Base-by-base conservation (phyloP, 2,113 vertebrate species). In the Opisthocomus hoazin region DNA sequence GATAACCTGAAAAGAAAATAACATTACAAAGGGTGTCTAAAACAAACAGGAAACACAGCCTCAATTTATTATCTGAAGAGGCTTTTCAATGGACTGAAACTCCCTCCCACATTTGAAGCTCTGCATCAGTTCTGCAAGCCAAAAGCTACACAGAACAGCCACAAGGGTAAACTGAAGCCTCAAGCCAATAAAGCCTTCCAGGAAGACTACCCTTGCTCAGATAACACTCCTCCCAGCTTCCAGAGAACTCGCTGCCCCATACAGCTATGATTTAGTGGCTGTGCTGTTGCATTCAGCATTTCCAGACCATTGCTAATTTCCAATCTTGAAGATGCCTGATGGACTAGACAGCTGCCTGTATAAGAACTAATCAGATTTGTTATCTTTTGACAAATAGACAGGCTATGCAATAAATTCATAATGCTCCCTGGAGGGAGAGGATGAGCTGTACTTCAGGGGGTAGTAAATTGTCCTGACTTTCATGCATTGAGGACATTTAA, bases 1-100 rank as follows among this genome's bases (percentile, higher is more conserved):
- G 95, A 99, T 99, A 94, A 99, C 97, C 99, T 99, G 96, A 26
- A 53, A 75, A 64, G 74, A 83, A 76, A 95, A 81, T 6, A 85
- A 76, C 29, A 5, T 94, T 19, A 82, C 19, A 32, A 32, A 41
- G 37, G 3, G 15, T 36, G 14, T 26, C 64, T 30, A 85, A 48
- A 91, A 26, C 65, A 65, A 89, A 54, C 46, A 86, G 71, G 80
- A 85, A 81, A 56, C 71, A 63, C 51, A 79, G 84, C 32, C 45
- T 58, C 3, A 0, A 26, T 45, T 91, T 60, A 81, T 29, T 60
- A 53, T 19, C 14, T 32, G 58, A 90, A 39, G 34, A 68, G 46
- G 51, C 8, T 66, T 51, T 34, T n/a, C 1, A 1, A 53, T 15
- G 60, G 45, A 61, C 63, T 84, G 39, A 73, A 96, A 77, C 54